phyloP scores from a whole-genome alignment of 1,140 invertebrate genomes.

The Diachasma alloeum region DNA sequence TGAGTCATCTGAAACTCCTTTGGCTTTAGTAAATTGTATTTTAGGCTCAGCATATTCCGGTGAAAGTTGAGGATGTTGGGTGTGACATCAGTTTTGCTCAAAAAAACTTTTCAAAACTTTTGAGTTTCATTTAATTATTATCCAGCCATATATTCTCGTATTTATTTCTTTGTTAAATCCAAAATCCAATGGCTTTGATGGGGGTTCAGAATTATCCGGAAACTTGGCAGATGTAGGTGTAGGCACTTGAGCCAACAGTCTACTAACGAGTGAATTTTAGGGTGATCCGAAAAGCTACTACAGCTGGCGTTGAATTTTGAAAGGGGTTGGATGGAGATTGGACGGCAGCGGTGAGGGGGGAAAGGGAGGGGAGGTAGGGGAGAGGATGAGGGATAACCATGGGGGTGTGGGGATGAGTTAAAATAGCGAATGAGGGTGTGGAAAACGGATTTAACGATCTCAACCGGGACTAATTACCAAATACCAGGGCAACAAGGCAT shows the following conservation, averaged over 20 bases:
- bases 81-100: background rate
- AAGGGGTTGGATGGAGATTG: too few species aligned
- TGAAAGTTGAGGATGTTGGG: too few species aligned
- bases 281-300: background rate
- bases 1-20: background rate
- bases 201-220: too few species aligned
- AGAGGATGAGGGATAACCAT: background rate
- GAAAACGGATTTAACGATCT: conserved; percentile 23
- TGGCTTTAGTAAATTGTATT: too few species aligned
- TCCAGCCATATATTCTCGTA: background rate
- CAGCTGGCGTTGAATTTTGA: background rate
- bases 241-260: background rate
- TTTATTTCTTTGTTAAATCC: too few species aligned
- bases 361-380: too few species aligned
- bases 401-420: background rate
- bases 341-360: too few species aligned
- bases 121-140: background rate
- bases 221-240: too few species aligned
- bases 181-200: too few species aligned
- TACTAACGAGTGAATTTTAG: background rate
- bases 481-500: conserved; percentile 17
- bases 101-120: background rate
- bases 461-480: conserved; percentile 17
- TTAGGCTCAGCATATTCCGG: too few species aligned
- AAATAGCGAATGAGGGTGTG: conserved; percentile 1